These are phyloP conservation scores for Rhynchonycteris naso DNA, from an alignment of 2,797 vertebrate genomes.

Conservation along the genomic window DNA sequence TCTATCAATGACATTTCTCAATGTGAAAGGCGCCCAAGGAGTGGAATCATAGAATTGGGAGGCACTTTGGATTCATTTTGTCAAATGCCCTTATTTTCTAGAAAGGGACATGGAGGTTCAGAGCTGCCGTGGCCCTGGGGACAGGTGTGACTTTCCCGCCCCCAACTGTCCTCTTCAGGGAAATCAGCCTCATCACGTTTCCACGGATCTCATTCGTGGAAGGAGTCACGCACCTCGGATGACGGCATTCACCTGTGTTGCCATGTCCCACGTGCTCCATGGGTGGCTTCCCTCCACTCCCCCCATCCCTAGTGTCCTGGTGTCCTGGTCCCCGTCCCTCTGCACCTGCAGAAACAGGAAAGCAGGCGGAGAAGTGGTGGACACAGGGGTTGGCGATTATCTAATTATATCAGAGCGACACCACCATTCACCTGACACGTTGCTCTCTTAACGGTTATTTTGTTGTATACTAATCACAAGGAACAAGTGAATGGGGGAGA, in stretches of 20 bases:
- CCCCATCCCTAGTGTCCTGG: background rate
- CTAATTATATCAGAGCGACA: background rate
- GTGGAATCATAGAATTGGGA: background rate
- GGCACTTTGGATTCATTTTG: background rate
- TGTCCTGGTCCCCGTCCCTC: fast-evolving
- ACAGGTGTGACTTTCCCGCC: fast-evolving
- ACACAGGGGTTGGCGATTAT: background rate
- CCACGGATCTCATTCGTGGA: background rate
- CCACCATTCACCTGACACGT: background rate
- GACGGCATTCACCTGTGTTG: background rate
- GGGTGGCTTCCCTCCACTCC: fast-evolving
- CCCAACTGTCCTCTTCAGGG: background rate
- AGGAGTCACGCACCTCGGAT: too few species aligned
- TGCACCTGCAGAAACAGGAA: background rate
- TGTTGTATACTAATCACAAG: background rate
- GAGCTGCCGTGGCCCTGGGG: too few species aligned
- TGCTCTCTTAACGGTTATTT: background rate
- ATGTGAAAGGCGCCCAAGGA: background rate
- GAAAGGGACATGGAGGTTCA: background rate
- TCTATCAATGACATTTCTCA: slow-evolving; percentile 2
- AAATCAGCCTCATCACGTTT: fast-evolving
- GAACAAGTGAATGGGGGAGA: background rate
- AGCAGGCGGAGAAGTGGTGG: background rate
- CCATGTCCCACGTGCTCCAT: fast-evolving
- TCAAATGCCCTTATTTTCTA: background rate